phyloP scores from a whole-genome alignment of 2,888 invertebrate genomes.

The Stegana nigrithorax region DNA sequence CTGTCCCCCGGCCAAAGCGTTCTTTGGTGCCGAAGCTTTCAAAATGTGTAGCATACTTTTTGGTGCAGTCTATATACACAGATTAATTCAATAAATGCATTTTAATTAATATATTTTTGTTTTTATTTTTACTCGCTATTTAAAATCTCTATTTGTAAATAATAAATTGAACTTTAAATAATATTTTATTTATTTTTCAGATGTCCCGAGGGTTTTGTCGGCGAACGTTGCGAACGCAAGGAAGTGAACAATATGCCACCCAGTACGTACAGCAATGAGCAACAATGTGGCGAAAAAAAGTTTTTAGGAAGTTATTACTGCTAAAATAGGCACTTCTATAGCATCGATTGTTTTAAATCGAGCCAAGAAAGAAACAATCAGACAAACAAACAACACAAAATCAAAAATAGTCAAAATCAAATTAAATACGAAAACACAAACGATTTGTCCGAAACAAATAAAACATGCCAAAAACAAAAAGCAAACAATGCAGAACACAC shows the following conservation, averaged over 20 bases:
- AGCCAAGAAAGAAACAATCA: conserved; percentile 31
- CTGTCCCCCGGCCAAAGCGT: no score
- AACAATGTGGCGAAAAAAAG: conserved; percentile 65
- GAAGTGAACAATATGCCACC: conserved; percentile 62
- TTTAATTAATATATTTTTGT: no score
- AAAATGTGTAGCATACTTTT: no score
- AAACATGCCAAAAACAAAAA: conserved; percentile 22
- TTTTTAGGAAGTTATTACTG: conserved; percentile 69
- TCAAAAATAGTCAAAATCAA: conserved; percentile 28
- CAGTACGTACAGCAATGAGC: conserved; percentile 69
- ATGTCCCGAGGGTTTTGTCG: conserved; percentile 66
- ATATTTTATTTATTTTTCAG: conserved; percentile 56
- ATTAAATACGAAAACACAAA: conserved; percentile 23
- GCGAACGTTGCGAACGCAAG: conserved; percentile 66
- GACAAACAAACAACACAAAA: conserved; percentile 25
- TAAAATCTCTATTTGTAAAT: no score
- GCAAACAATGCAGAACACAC: conserved; percentile 20
- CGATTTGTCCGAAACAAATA: conserved; percentile 28
- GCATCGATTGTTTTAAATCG: conserved; percentile 63
- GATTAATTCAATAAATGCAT: no score
- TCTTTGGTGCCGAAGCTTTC: no score
- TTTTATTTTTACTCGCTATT: no score
- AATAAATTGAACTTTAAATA: no score
- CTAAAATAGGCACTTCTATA: conserved; percentile 70
- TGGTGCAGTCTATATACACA: no score